Evolutionary conservation across 2,113 vertebrate species (phyloP), one percentile per base, ranked within the genome.

Genomic region (Xiphophorus couchianus): DNA sequence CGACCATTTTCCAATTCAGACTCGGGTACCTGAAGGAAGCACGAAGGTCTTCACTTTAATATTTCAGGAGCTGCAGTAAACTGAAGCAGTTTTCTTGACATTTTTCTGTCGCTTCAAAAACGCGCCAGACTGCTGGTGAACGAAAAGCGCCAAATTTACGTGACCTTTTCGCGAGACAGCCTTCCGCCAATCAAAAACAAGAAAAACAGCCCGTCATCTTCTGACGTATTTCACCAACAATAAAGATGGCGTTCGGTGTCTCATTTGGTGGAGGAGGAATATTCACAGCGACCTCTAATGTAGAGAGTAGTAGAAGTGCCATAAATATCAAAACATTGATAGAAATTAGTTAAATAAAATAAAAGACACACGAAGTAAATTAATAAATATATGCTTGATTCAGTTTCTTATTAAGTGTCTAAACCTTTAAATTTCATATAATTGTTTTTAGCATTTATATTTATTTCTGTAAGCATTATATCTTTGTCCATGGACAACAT

Each of bases 121-220:
- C 90, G 84, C 91, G 90, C 91, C 89, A 90, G 84, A 22, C 29
- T 1, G 19, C 4, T n/a, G 3, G 22, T 12, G 79, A 77, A 77
- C 35, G 83, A 84, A 94, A 81, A 84, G 94, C 94, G 94, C 94
- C 91, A 94, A 94, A 92, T 85, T 69, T 60, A 82, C 75, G 17
- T 48, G 83, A 92, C 88, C 87, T 85, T 28, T 82, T 86, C 79
- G 30, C 86, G 39, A 37, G 2, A 14, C 19, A 7, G 0, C 0
- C 1, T 31, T 78, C 77, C 9, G 68, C 93, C 91, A 94, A 94
- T 92, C 89, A 86, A n/a, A 70, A 22, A 25, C 6, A 7, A 71
- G 82, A 33, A 70, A 31, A 63, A 0, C 0, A 0, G 0, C 4
- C 0, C 81, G 88, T 82, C 84, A 76, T 63, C 10, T 0, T 0